phyloP scores from a whole-genome alignment of 2,113 vertebrate species.

The Gnathonemus longibarbis region DNA sequence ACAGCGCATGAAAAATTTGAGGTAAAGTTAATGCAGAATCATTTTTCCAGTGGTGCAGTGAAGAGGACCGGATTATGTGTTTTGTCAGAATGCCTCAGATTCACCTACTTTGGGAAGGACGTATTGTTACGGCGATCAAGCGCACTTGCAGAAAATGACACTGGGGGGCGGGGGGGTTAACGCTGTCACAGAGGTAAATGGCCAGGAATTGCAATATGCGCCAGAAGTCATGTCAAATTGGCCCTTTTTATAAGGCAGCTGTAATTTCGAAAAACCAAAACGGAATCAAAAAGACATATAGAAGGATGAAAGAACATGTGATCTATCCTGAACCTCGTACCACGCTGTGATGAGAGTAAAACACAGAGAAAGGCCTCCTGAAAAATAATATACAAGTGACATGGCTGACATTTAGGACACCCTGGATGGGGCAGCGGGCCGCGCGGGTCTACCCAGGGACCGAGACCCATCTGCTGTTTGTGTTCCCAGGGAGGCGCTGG shows the following conservation, averaged over 20 bases:
- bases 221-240: neutral
- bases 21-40: conserved; percentile 47
- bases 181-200: neutral
- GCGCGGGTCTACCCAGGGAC: neutral
- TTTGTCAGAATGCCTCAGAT: neutral
- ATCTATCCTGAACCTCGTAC: neutral
- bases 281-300: neutral
- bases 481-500: conserved; percentile 63
- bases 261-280: neutral
- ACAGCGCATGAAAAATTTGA: conserved; percentile 58
- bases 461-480: conserved; percentile 57
- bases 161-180: neutral
- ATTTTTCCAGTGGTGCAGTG: neutral
- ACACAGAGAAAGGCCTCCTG: neutral
- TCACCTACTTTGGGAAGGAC: neutral
- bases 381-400: neutral
- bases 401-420: neutral
- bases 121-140: neutral
- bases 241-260: neutral
- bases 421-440: neutral
- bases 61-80: neutral
- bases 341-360: neutral
- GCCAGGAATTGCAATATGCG: neutral
- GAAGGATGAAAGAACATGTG: neutral
- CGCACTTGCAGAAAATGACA: neutral